Conservation (phyloP, 2,797 vertebrate genomes). For the Knipowitschia caucasica region DNA sequence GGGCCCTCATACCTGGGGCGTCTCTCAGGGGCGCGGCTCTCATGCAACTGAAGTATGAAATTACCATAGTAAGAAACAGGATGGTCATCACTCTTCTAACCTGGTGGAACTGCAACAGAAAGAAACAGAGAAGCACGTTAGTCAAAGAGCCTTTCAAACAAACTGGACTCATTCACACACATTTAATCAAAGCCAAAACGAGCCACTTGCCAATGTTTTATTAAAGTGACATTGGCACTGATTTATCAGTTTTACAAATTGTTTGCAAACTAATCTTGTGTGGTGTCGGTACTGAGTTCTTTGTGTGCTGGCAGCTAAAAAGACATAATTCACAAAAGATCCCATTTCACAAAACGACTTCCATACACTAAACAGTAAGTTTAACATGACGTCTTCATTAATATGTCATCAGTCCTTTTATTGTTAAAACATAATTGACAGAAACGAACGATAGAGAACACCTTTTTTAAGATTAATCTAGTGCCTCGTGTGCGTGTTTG, state of each 20-base stretch:
- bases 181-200: constrained; percentile 34
- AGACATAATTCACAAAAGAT: constrained; percentile 44
- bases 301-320: constrained; percentile 55
- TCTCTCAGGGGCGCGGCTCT: constrained; percentile 99
- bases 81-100: constrained; percentile 99
- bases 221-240: constrained; percentile 40
- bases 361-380: constrained; percentile 1
- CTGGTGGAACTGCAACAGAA: constrained; percentile 91
- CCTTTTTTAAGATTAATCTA: constrained; percentile 7
- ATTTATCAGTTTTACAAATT: constrained; percentile 48
- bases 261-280: constrained; percentile 61
- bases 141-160: constrained; percentile 42
- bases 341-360: constrained; percentile 33
- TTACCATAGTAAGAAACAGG: constrained; percentile 99
- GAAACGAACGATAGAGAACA: neutral
- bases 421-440: neutral
- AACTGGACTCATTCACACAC: constrained; percentile 34
- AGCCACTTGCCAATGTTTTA: constrained; percentile 42
- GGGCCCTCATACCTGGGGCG: constrained; percentile 87
- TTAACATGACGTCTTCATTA: constrained; percentile 4
- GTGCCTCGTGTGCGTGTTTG: constrained; percentile 19
- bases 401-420: neutral
- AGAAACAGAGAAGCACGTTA: constrained; percentile 35
- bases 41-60: constrained; percentile 99
- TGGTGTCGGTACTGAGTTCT: constrained; percentile 54